A percentile compares a stretch with the other conserved stretches of the same genome.
Conservation (phyloP, 2,113 vertebrate species). For the Myotis yumanensis region DNA sequence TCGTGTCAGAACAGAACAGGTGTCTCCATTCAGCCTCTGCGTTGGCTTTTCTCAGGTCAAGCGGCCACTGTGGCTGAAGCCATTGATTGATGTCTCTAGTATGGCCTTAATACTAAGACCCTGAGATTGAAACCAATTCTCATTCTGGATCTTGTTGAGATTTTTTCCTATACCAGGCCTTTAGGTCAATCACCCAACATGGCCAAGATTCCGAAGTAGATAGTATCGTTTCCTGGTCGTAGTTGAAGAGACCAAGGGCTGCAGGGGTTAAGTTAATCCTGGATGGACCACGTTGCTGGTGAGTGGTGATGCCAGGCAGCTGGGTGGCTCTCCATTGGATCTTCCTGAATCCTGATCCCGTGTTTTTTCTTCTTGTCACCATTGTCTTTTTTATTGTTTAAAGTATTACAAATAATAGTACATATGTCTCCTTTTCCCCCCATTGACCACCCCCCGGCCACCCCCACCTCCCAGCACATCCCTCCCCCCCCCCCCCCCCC, state of each 20-base stretch:
- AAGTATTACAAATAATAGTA: too few species aligned
- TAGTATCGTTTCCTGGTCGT: background rate
- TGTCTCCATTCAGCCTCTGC: background rate
- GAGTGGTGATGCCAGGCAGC: background rate
- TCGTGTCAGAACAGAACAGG: accelerated
- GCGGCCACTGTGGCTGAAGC: background rate
- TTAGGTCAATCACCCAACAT: background rate
- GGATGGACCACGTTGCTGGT: background rate
- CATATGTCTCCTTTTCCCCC: too few species aligned
- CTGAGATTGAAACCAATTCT: background rate
- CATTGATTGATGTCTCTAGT: accelerated
- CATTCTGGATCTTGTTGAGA: background rate
- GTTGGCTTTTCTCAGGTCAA: background rate
- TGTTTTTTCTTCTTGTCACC: accelerated
- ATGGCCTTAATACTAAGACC: background rate
- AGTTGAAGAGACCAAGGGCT: background rate
- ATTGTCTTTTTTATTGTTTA: background rate
- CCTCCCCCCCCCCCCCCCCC: too few species aligned
- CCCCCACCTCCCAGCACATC: too few species aligned
- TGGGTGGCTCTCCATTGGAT: background rate
- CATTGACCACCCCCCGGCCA: too few species aligned
- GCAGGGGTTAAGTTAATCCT: background rate
- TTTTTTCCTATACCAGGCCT: background rate
- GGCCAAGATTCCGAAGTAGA: background rate
- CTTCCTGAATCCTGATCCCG: background rate